Base-by-base conservation (phyloP, 2,888 invertebrate genomes). In the Chesias legatella region DNA sequence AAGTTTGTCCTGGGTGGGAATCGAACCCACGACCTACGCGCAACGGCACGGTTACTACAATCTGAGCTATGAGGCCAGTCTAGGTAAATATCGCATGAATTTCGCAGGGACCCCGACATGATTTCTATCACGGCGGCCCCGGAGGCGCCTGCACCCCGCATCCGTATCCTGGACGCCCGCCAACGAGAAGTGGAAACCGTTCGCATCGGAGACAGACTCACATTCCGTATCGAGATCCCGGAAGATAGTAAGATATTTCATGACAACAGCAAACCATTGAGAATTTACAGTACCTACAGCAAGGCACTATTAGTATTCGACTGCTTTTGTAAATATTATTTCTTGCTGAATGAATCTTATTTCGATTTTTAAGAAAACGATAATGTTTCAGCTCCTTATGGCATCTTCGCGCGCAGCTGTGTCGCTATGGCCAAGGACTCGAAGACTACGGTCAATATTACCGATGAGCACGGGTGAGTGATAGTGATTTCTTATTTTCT, bases 341-440 rank as follows among this genome's bases (percentile, higher is more conserved):
- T 8, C 38, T 41, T 38, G 21, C 36, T 22, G 13, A 31, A 11
- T 26, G 24, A 6, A 31, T 40, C 28, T 45, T 6, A 26, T 21
- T 38, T 22, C 13, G 10, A 39, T 25, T 35, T 38, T 37, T 41
- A 11, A 31, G 11, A 28, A 32, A 40, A 29, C 20, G 45, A 45
- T 33, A 32, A 50, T 56, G 45, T 66, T 67, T 63, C 84, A 97
- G 97, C 97, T 80, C 97, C 97, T 3, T 97, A 97, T 69, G 97
- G 97, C 62, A 97, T 97, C 67, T 97, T 97, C 75, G 97, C 97
- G 27, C 92, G 97, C 73, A 97, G 97, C 73, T 98, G 97, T 83
- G 96, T 97, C 43, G 97, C 97, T 46, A 97, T 98, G 97, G 97
- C 97, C 40, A 98, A 97, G 84, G 97, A 98, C 79, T 96, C 97